These are phyloP conservation scores for Himalopsyche phryganea DNA, from an alignment of 1,140 invertebrate species.

Conservation along the genomic window DNA sequence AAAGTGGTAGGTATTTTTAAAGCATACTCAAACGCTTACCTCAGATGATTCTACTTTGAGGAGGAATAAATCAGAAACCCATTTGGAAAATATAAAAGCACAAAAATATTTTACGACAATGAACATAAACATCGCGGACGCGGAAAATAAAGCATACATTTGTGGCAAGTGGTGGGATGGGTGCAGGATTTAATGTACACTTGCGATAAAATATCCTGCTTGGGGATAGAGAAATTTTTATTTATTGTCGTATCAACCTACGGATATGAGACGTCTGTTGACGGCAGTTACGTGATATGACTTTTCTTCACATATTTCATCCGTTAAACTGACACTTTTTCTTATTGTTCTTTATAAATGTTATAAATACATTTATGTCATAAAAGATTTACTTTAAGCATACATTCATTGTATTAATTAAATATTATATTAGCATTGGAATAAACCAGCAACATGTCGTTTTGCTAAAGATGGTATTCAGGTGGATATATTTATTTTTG, in stretches of 20 bases:
- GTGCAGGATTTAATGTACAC: too few species aligned
- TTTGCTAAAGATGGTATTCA: too few species aligned
- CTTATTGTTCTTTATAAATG: too few species aligned
- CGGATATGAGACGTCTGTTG: background rate
- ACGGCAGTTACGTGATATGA: conserved; percentile 13
- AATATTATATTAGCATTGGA: too few species aligned
- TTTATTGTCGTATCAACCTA: conserved; percentile 13
- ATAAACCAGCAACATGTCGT: too few species aligned
- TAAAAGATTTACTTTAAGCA: too few species aligned
- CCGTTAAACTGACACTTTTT: too few species aligned
- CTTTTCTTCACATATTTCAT: conserved; percentile 1
- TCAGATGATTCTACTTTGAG: conserved; percentile 19
- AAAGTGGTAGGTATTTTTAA: too few species aligned
- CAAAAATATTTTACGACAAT: conserved; percentile 30
- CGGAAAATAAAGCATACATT: conserved; percentile 18
- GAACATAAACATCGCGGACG: conserved; percentile 16
- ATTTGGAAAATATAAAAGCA: conserved; percentile 22
- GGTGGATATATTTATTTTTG: too few species aligned
- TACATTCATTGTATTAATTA: too few species aligned
- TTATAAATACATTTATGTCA: too few species aligned
- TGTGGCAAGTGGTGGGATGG: conserved; percentile 2
- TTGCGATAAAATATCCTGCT: background rate
- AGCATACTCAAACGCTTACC: conserved; percentile 9
- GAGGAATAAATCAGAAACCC: conserved; percentile 29
- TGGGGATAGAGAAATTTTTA: conserved; percentile 7